Percentiles rank a stretch among this genome's conserved stretches.
phyloP scores from a whole-genome alignment of 2,888 invertebrate species.

The Drosophila pseudotalamancana region DNA sequence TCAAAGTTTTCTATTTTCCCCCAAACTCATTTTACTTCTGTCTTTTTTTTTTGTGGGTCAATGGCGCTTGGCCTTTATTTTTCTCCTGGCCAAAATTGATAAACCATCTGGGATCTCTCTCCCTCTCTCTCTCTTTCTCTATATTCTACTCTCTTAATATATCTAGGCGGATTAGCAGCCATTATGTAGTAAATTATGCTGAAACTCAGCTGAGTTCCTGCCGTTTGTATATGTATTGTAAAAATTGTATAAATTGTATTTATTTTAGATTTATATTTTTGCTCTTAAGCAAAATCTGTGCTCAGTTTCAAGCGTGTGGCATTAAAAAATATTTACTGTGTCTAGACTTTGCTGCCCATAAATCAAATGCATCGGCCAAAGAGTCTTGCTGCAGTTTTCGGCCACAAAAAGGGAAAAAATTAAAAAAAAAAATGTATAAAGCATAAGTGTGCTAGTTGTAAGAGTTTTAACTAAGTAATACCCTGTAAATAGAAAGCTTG shows the following conservation, averaged over 20 bases:
- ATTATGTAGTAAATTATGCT: slow-evolving; percentile 58
- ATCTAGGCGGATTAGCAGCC: slow-evolving; percentile 55
- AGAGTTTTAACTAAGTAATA: slow-evolving; percentile 1
- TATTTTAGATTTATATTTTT: slow-evolving; percentile 69
- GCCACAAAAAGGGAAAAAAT: slow-evolving; percentile 25
- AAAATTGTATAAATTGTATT: slow-evolving; percentile 70
- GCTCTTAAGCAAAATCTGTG: slow-evolving; percentile 58
- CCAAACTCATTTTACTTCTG: background rate
- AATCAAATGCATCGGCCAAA: slow-evolving; percentile 70
- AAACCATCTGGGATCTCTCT: slow-evolving; percentile 49
- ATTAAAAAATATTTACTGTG: slow-evolving; percentile 80
- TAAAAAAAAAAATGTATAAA: slow-evolving; percentile 4
- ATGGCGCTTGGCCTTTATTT: background rate
- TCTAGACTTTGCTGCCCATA: slow-evolving; percentile 70
- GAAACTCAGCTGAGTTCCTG: slow-evolving; percentile 43
- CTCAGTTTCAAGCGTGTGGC: slow-evolving; percentile 50
- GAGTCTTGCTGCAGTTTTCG: slow-evolving; percentile 55
- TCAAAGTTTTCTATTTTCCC: slow-evolving; percentile 44
- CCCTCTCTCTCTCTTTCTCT: background rate
- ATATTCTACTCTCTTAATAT: slow-evolving; percentile 10
- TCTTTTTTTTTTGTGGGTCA: slow-evolving; percentile 49
- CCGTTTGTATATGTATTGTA: slow-evolving; percentile 43
- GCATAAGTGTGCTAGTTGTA: background rate
- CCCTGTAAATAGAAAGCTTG: background rate
- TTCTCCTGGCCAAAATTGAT: slow-evolving; percentile 1